Percentiles rank a stretch among this genome's conserved stretches.
These are phyloP conservation scores for Chaetops frenatus DNA, from an alignment of 2,113 vertebrate genomes.

Conservation along the genomic window DNA sequence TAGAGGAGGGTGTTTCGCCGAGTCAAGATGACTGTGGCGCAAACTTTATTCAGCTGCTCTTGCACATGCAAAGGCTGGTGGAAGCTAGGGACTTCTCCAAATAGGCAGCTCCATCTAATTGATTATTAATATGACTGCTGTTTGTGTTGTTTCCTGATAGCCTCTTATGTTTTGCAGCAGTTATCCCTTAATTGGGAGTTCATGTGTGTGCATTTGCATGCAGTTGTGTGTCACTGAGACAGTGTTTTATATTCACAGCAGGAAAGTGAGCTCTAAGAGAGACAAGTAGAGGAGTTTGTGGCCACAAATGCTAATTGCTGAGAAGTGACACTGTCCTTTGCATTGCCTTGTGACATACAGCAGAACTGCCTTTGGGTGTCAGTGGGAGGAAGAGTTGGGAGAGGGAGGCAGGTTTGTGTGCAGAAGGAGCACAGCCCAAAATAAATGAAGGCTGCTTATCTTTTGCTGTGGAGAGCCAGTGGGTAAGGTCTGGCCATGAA, in stretches of 20 bases:
- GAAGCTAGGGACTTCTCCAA: conserved; percentile 19
- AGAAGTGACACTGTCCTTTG: background rate
- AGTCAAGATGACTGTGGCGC: background rate
- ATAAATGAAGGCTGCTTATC: background rate
- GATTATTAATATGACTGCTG: conserved; percentile 53
- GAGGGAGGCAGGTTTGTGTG: background rate
- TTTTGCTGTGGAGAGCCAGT: background rate
- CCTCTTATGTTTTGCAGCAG: background rate
- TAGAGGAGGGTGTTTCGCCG: background rate
- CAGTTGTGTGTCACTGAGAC: background rate
- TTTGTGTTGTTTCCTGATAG: conserved; percentile 34
- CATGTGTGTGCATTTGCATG: background rate
- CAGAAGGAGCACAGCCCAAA: background rate
- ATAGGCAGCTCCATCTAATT: conserved; percentile 36
- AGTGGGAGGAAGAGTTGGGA: background rate
- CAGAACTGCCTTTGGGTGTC: background rate
- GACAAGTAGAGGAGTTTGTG: background rate
- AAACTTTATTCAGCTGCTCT: background rate
- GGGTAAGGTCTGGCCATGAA: background rate
- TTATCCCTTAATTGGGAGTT: conserved; percentile 30
- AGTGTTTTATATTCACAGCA: conserved; percentile 11
- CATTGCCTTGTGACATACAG: background rate
- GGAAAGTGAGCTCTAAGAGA: background rate
- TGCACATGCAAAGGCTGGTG: background rate
- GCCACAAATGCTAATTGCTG: background rate